Base-by-base conservation (phyloP, 2,113 vertebrate species). In the Galeopterus variegatus region DNA sequence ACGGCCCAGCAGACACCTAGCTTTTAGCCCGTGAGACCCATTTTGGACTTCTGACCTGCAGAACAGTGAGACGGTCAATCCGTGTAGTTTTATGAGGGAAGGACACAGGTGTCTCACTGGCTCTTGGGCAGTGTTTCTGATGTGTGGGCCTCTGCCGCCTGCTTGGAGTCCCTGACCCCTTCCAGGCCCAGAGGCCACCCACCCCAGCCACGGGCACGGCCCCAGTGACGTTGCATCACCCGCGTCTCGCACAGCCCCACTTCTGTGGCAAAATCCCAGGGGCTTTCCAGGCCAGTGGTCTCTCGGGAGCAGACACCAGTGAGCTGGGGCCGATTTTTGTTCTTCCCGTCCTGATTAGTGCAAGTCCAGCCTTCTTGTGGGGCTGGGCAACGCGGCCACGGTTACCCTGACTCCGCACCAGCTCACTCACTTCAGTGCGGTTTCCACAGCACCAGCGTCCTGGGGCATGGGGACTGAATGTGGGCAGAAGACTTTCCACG, bases 401-500 rank as follows among this genome's bases (percentile, higher is more conserved):
- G 41, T 65, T 89, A 88, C 88, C 65, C 80, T 18, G 41, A 67
- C 3, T 1, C 48, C 96, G 70, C 36, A 50, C 83, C 75, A 72
- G 88, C 94, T 75, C 3, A 0, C 48, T 76, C 84, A 58, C 92
- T 36, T 48, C 48, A n/a, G 79, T 28, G 23, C 23, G 2, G 56
- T 96, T 97, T 94, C 91, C 82, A 92, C 94, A 65, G 88, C 41
- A 8, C 11, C 33, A 48, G 33, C 5, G 5, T 72, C 17, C 41
- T 10, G 52, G 2, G 13, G 48, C 67, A 0, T 4, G 4, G 10
- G 88, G 95, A 89, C 65, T 58, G 93, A 88, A 77, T 41, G 10
- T 6, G 2, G 93, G 95, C 79, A 69, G 93, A 96, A 93, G 85
- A 13, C 13, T 90, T 96, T 96, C 89, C 96, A 90, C 89, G 93